Percentiles rank a stretch among this genome's conserved stretches.
These are phyloP conservation scores for Sipunculus nudus DNA, from an alignment of 2,888 invertebrate genomes.

Conservation along the genomic window DNA sequence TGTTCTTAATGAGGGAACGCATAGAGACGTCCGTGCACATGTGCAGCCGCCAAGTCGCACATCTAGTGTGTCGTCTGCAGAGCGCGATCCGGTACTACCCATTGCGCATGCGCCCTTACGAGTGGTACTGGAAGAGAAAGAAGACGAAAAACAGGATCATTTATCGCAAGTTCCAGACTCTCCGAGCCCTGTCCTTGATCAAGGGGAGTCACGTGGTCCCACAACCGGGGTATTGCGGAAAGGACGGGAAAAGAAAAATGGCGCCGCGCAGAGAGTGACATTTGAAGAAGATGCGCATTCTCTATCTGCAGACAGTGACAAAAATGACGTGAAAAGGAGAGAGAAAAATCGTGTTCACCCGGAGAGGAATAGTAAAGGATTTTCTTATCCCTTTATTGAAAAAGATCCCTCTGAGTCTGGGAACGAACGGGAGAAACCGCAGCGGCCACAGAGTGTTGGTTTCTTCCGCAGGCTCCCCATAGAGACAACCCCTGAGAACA, in stretches of 20 bases:
- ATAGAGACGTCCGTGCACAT: too few relatives aligned
- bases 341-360: too few relatives aligned
- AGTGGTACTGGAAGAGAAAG: too few relatives aligned
- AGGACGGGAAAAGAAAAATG: background rate
- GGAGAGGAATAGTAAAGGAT: too few relatives aligned
- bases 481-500: constrained; percentile 26
- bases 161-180: too few relatives aligned
- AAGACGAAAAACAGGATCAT: too few relatives aligned
- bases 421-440: background rate
- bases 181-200: constrained; percentile 49
- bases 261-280: constrained; percentile 49
- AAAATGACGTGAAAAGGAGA: constrained; percentile 7
- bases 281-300: constrained; percentile 54
- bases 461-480: background rate
- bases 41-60: too few relatives aligned
- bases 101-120: too few relatives aligned
- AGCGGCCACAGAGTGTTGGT: background rate
- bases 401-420: constrained; percentile 4
- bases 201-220: constrained; percentile 29
- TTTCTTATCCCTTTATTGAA: too few relatives aligned
- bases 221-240: constrained; percentile 29
- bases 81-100: too few relatives aligned
- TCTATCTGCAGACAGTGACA: constrained; percentile 38
- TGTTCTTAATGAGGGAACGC: too few relatives aligned
- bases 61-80: too few relatives aligned